These are phyloP conservation scores for Phyllostomus hastatus DNA, from an alignment of 2,113 vertebrate genomes.

Conservation along the genomic window DNA sequence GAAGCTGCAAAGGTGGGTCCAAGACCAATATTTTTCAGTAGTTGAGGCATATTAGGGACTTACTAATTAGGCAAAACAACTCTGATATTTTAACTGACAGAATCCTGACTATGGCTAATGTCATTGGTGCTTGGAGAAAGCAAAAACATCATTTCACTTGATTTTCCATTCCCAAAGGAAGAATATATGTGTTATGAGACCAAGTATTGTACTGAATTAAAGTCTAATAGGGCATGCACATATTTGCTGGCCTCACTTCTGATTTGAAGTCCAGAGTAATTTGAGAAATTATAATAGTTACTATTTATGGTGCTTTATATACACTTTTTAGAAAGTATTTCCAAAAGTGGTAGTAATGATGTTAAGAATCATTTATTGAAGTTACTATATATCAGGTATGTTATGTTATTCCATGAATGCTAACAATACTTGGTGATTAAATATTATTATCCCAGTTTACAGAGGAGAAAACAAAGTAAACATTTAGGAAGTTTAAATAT, in stretches of 20 bases:
- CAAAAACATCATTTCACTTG: not conserved
- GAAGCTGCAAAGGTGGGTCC: not conserved
- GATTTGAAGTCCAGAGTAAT: not conserved
- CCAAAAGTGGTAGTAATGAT: not conserved
- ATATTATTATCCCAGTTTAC: not conserved
- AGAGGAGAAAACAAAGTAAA: not conserved
- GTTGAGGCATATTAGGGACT: not conserved
- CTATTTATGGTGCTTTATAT: not conserved
- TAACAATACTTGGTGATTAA: slow-evolving; percentile 16
- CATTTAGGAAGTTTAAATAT: not conserved
- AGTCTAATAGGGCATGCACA: not conserved
- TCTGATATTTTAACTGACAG: not conserved
- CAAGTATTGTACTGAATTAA: not conserved
- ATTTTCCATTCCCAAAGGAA: not conserved
- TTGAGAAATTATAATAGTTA: not conserved
- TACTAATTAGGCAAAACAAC: not conserved
- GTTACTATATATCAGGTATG: not conserved
- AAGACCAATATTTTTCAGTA: not conserved
- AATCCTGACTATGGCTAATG: not conserved
- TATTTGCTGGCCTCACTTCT: not conserved
- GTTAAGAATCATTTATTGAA: not conserved
- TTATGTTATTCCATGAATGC: not conserved
- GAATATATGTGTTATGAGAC: not conserved
- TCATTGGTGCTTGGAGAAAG: not conserved
- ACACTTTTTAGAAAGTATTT: not conserved